Conservation (phyloP, 2,888 invertebrate species). For the Tuta absoluta region DNA sequence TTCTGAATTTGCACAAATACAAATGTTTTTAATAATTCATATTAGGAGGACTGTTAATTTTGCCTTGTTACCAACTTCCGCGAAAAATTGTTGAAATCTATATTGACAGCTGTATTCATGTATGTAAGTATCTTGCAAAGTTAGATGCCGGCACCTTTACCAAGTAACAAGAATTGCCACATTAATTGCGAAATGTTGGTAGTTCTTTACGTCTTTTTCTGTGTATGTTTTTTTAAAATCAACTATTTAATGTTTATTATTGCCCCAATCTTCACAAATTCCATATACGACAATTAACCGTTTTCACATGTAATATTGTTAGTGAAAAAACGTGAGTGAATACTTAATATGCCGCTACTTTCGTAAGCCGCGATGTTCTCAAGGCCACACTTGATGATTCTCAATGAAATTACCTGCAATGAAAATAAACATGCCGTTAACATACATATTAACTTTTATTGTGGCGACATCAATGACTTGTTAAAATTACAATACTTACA, state of each 20-base stretch:
- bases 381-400: conserved; percentile 8
- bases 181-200: too few species aligned
- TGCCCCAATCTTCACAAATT: not conserved
- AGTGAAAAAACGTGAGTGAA: conserved; percentile 10
- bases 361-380: conserved; percentile 8
- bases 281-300: not conserved
- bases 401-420: conserved; percentile 25
- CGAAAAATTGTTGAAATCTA: too few species aligned
- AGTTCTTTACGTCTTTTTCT: too few species aligned
- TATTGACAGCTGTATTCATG: too few species aligned
- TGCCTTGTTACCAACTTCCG: too few species aligned
- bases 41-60: not conserved
- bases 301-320: not conserved
- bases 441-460: conserved; percentile 5
- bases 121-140: too few species aligned
- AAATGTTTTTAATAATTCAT: not conserved
- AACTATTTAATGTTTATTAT: not conserved
- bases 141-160: too few species aligned
- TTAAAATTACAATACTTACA: not conserved
- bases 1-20: not conserved
- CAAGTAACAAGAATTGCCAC: too few species aligned
- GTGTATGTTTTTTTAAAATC: not conserved
- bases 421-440: conserved; percentile 15
- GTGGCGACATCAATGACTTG: conserved; percentile 11
- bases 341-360: conserved; percentile 13